Conservation (phyloP, 2,888 invertebrate species). For the Drosophila kanekoi region DNA sequence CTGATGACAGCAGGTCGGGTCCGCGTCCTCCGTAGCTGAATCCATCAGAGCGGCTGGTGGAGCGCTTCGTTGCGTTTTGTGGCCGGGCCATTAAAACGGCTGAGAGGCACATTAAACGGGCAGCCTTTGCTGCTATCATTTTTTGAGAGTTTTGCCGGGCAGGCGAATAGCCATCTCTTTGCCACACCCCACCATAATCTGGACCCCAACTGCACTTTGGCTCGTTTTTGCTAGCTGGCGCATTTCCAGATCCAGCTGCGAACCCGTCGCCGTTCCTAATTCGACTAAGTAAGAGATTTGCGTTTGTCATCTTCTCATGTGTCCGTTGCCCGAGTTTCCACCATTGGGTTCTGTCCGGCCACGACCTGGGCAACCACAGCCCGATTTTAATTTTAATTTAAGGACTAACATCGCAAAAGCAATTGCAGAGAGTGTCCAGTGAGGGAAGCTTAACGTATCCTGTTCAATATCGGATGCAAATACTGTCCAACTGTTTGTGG, state of each 20-base stretch:
- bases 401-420: conserved; percentile 3
- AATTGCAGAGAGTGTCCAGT: not conserved
- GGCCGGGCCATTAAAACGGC: conserved; percentile 31
- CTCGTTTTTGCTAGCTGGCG: conserved; percentile 17
- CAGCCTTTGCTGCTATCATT: conserved; percentile 33
- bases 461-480: conserved; percentile 1
- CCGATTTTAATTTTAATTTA: conserved; percentile 12
- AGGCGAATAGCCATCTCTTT: conserved; percentile 41
- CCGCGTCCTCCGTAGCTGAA: not conserved
- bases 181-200: conserved; percentile 48
- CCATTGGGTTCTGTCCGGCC: too few relatives aligned
- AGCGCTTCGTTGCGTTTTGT: conserved; percentile 17
- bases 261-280: conserved; percentile 5
- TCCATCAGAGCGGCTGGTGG: not conserved
- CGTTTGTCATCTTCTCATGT: conserved; percentile 17
- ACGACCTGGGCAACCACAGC: not conserved
- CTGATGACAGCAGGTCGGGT: conserved; percentile 19
- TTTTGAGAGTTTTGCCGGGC: conserved; percentile 33
- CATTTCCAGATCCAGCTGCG: conserved; percentile 5
- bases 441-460: conserved; percentile 11
- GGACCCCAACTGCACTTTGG: conserved; percentile 41
- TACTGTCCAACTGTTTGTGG: not conserved
- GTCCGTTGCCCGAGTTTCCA: not conserved
- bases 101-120: not conserved
- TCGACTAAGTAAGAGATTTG: conserved; percentile 42